phyloP scores from a whole-genome alignment of 1,140 invertebrate species.

The Brachionus sp. region DNA sequence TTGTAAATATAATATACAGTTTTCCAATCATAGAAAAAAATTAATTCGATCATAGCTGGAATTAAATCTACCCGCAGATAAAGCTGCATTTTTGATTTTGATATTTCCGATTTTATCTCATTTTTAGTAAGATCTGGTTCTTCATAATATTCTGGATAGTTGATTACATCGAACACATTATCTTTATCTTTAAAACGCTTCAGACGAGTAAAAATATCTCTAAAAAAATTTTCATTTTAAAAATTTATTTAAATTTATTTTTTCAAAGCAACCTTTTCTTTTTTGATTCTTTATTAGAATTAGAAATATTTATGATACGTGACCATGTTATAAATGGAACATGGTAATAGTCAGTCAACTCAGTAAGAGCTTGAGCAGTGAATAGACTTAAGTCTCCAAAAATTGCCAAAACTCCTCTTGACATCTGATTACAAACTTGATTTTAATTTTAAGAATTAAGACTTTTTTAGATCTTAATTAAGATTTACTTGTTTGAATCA shows the following conservation, averaged over 20 bases:
- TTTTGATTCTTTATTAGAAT: background rate
- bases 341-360: constrained; percentile 89
- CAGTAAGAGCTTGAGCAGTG: constrained; percentile 87
- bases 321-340: constrained; percentile 79
- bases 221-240: background rate
- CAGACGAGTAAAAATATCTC: background rate
- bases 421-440: constrained; percentile 83
- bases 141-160: constrained; percentile 26
- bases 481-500: constrained; percentile 13
- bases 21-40: constrained; percentile 25
- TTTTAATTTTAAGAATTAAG: background rate
- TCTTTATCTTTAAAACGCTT: background rate
- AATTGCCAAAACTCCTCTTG: constrained; percentile 81
- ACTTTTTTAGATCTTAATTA: background rate
- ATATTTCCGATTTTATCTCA: background rate
- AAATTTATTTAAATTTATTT: background rate
- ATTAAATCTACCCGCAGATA: background rate
- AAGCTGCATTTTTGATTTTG: background rate
- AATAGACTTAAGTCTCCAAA: constrained; percentile 83
- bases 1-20: constrained; percentile 33
- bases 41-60: background rate
- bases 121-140: background rate
- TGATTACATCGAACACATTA: background rate
- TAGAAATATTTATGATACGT: background rate
- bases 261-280: background rate